Base-by-base conservation (phyloP, 2,888 invertebrate genomes). In the Augochlorella aurata region DNA sequence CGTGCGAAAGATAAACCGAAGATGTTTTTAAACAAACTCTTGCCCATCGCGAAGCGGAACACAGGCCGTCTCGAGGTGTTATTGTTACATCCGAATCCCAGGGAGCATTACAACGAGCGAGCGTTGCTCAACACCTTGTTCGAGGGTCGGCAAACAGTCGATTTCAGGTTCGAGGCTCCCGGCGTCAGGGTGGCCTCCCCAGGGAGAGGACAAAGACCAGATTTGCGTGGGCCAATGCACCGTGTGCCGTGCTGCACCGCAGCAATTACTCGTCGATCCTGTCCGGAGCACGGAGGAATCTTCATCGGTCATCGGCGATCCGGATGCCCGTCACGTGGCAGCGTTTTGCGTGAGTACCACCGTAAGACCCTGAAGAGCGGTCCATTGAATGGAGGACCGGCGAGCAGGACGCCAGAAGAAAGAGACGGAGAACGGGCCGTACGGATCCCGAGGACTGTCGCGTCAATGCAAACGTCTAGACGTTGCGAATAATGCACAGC, bases 301-400 rank as follows among this genome's bases (percentile, higher is more conserved):
- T 88, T 87, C 83, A 85, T 84, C 85, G 86, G 85, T 89, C 86
- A 85, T 82, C 85, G 87, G 87, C 83, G 83, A 91, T 91, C 87
- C 89, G 89, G 90, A 91, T 92, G 92, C 91, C 74, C 88, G 89
- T 92, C 91, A 92, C 92, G 91, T 91, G 90, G 90, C 89, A 80
- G 83, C 90, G 90, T 92, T 91, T 91, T 91, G 90, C 90, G 90
- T 90, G 90, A 89, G 90, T 88, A 91, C 90, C 87, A 72, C 82
- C 85, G 85, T 84, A 88, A 85, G 85, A 78, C 72, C 83, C 82
- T 47, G 79, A 82, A 74, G 79, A 83, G 73, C 18, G 84, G 82
- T 77, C 88, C 88, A 86, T 83, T 88, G 77, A 88, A 87, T 85
- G 87, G 83, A 81, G 79, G 77, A 80, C 72, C 70, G 65, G 44